Percentiles rank a stretch among this genome's conserved stretches.
These are phyloP conservation scores for Tipula helvola DNA, from an alignment of 2,888 invertebrate species.

Conservation along the genomic window DNA sequence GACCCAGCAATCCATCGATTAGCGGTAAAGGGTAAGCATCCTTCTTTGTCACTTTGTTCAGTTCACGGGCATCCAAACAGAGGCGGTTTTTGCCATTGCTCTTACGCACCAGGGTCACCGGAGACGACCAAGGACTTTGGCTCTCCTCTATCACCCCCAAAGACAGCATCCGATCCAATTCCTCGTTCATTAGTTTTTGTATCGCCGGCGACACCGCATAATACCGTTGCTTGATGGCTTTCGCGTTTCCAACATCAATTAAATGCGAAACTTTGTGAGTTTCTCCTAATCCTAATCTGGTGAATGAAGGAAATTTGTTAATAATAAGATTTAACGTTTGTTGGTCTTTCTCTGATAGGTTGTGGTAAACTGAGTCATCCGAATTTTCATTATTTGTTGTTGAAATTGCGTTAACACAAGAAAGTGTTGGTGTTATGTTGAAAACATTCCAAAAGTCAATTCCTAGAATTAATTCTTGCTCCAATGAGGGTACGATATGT, in stretches of 20 bases:
- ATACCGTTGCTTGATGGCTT: slow-evolving; percentile 16
- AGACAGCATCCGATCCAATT: slow-evolving; percentile 24
- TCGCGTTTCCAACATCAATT: slow-evolving; percentile 17
- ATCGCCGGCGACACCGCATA: slow-evolving; percentile 18
- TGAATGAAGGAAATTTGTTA: background rate
- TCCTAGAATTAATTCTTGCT: background rate
- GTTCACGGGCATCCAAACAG: no score
- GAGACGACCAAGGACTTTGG: slow-evolving; percentile 22
- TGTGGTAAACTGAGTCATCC: background rate
- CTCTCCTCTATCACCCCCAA: slow-evolving; percentile 23
- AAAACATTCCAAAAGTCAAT: background rate
- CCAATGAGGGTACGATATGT: background rate
- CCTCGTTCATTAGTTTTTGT: slow-evolving; percentile 17
- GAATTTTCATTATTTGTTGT: background rate
- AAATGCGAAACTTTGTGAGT: slow-evolving; percentile 15
- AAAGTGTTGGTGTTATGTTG: background rate
- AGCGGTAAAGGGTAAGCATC: no score
- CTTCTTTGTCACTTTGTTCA: no score
- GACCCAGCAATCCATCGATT: no score
- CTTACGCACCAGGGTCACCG: no score
- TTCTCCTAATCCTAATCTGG: slow-evolving; percentile 12
- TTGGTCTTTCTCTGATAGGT: background rate
- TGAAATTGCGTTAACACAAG: background rate
- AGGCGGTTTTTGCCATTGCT: no score
- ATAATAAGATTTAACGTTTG: background rate